Percentiles rank a stretch among this genome's conserved stretches.
Conservation (phyloP, 1,140 invertebrate genomes). For the Mya arenaria region DNA sequence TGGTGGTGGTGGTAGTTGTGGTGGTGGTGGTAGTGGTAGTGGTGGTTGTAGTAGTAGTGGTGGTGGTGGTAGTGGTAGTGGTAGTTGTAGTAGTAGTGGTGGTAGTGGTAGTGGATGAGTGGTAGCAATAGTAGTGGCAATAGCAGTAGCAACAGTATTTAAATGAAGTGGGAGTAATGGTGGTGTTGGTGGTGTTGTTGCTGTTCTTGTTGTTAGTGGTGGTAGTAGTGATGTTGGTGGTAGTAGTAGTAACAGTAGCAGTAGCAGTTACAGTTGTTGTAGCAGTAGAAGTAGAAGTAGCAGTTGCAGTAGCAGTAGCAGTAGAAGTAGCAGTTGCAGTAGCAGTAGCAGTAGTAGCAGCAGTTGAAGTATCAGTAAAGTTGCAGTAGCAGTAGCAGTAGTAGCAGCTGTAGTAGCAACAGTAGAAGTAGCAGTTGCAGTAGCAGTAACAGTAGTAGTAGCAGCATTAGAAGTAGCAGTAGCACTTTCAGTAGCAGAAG, state of each 20-base stretch:
- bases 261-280: neutral
- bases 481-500: neutral
- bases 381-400: neutral
- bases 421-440: neutral
- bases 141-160: neutral
- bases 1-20: slow-evolving; percentile 34
- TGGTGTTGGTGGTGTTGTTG: neutral
- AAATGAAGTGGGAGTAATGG: neutral
- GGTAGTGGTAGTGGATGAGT: neutral
- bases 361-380: neutral
- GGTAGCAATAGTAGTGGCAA: neutral
- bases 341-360: neutral
- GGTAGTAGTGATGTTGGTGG: neutral
- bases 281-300: neutral
- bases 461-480: neutral
- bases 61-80: neutral
- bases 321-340: neutral
- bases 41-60: neutral
- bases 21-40: slow-evolving; percentile 25
- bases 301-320: neutral
- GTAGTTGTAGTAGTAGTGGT: neutral
- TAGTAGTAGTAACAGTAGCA: neutral
- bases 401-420: neutral
- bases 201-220: neutral
- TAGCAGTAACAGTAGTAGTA: neutral